Conservation (phyloP, 2,113 vertebrate species). For the Lates calcarifer region DNA sequence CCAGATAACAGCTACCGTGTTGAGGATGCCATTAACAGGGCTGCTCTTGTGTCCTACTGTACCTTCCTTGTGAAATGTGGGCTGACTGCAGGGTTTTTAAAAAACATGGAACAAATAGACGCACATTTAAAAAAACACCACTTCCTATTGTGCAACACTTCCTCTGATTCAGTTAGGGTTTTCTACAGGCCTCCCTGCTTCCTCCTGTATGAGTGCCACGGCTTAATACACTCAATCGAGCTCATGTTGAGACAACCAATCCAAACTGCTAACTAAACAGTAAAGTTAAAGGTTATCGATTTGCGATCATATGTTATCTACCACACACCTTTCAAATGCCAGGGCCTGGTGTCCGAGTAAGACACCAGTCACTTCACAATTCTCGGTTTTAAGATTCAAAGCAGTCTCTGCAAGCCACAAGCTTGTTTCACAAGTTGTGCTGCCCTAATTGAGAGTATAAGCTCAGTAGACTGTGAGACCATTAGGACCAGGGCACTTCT, state of each 20-base stretch:
- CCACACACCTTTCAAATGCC: background rate
- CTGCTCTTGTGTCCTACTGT: background rate
- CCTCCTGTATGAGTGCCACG: conserved; percentile 9
- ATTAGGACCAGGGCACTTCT: conserved; percentile 33
- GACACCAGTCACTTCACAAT: background rate
- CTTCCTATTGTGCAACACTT: conserved; percentile 85
- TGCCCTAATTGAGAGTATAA: conserved; percentile 19
- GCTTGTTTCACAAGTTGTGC: conserved; percentile 40
- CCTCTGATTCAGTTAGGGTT: conserved; percentile 81
- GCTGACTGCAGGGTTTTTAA: conserved; percentile 23
- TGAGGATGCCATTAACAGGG: background rate
- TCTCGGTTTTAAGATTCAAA: conserved; percentile 10
- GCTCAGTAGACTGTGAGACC: conserved; percentile 52
- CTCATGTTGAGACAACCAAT: background rate
- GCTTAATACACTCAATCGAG: conserved; percentile 14
- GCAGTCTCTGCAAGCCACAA: conserved; percentile 16
- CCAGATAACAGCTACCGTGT: background rate
- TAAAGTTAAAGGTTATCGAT: background rate
- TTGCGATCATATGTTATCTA: background rate
- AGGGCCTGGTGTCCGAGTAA: background rate
- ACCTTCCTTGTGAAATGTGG: conserved; percentile 12
- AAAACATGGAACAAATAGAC: conserved; percentile 54
- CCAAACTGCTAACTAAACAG: background rate
- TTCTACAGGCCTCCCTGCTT: conserved; percentile 61
- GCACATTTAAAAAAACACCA: conserved; percentile 45